A percentile compares a stretch with the other conserved stretches of the same genome.
Evolutionary conservation across 2,888 invertebrate species (phyloP).

Genomic region (Orchestes rusci): DNA sequence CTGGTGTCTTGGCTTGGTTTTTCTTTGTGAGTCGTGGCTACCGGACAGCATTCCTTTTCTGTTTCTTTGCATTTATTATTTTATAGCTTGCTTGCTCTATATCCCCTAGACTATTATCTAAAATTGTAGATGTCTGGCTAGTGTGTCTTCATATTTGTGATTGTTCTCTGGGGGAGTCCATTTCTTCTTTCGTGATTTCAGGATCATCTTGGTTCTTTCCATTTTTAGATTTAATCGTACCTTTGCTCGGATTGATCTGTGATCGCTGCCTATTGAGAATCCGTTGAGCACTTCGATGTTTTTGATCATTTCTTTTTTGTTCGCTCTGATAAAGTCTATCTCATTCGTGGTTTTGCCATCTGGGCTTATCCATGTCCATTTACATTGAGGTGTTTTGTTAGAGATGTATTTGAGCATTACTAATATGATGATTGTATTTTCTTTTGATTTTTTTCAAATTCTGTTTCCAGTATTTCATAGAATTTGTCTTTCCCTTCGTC

Average conservation of each 20-base stretch:
- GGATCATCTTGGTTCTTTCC: neutral
- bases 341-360: neutral
- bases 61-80: neutral
- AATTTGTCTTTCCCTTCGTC: too few relatives aligned
- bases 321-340: neutral
- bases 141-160: neutral
- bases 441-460: too few relatives aligned
- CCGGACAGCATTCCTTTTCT: neutral
- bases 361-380: too few relatives aligned
- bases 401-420: too few relatives aligned
- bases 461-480: too few relatives aligned
- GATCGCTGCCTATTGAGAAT: neutral
- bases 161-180: neutral
- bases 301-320: neutral
- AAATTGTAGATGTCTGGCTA: neutral
- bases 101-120: neutral
- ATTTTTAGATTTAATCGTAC: neutral
- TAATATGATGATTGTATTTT: too few relatives aligned
- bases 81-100: neutral
- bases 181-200: neutral
- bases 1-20: neutral
- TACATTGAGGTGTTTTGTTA: too few relatives aligned
- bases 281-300: neutral
- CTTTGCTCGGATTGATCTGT: neutral
- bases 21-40: neutral